Conservation (phyloP, 2,113 vertebrate species). For the Pachycephala philippinensis region DNA sequence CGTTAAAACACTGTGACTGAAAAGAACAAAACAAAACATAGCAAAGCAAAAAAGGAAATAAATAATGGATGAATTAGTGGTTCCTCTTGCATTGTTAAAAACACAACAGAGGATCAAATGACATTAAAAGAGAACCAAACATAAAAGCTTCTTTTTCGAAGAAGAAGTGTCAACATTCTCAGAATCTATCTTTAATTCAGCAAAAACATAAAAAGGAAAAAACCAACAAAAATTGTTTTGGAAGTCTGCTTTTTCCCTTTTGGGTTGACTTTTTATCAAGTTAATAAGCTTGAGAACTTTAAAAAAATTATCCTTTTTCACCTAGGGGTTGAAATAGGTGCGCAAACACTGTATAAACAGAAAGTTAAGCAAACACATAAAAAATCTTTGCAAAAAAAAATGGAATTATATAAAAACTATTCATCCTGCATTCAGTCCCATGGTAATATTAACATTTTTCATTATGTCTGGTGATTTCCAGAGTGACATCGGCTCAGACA, state of each 20-base stretch:
- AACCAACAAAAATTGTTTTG: not conserved
- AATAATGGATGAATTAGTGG: slow-evolving; percentile 34
- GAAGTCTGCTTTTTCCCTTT: not conserved
- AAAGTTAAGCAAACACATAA: not conserved
- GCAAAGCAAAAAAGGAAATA: slow-evolving; percentile 23
- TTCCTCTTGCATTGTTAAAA: slow-evolving; percentile 32
- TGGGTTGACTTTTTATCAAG: not conserved
- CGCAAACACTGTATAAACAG: not conserved
- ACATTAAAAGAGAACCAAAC: not conserved
- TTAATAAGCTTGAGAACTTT: not conserved
- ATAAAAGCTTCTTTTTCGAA: slow-evolving; percentile 15
- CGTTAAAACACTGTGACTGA: not conserved
- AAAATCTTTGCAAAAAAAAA: not conserved
- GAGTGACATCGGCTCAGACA: not conserved
- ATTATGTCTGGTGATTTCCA: not conserved
- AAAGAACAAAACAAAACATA: slow-evolving; percentile 22
- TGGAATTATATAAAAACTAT: not conserved
- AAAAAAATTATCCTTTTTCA: not conserved
- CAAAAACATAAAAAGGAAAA: not conserved
- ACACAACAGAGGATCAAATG: not conserved
- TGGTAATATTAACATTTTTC: not conserved
- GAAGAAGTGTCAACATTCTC: slow-evolving; percentile 10
- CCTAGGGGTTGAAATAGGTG: not conserved
- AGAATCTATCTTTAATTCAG: not conserved
- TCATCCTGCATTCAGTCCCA: not conserved